phyloP scores from a whole-genome alignment of 2,888 invertebrate species.

The Drosophila kuntzei region DNA sequence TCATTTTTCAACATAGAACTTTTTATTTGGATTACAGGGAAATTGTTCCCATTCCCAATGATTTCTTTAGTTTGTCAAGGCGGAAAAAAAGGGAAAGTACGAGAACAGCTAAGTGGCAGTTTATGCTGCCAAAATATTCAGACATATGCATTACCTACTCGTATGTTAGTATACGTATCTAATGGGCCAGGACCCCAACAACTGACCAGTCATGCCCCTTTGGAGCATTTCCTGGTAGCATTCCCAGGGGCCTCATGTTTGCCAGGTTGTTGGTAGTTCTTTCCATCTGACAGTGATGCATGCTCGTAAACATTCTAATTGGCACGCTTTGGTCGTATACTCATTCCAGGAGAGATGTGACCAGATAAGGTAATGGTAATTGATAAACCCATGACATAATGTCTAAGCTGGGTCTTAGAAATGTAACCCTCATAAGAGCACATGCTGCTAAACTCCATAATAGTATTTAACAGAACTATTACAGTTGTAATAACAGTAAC shows the following conservation, averaged over 20 bases:
- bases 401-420: not conserved
- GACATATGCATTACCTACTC: conserved; percentile 43
- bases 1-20: conserved; percentile 48
- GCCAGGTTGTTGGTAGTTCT: conserved; percentile 3
- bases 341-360: conserved; percentile 38
- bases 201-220: conserved; percentile 33
- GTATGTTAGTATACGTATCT: conserved; percentile 15
- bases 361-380: conserved; percentile 67
- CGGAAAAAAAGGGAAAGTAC: conserved; percentile 9
- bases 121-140: conserved; percentile 44
- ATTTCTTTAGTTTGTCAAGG: conserved; percentile 1
- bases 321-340: conserved; percentile 51
- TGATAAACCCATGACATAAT: conserved; percentile 55
- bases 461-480: not conserved
- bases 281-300: conserved; percentile 46
- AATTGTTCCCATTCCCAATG: not conserved
- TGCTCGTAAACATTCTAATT: conserved; percentile 69
- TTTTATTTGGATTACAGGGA: conserved; percentile 28
- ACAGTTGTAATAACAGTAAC: not conserved
- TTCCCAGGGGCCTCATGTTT: conserved; percentile 42
- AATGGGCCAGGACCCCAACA: conserved; percentile 11
- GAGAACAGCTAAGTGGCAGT: conserved; percentile 45
- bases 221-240: conserved; percentile 29
- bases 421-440: conserved; percentile 4
- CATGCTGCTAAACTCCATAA: not conserved